These are phyloP conservation scores for Andrena fulva DNA, from an alignment of 2,888 invertebrate genomes.

Conservation along the genomic window DNA sequence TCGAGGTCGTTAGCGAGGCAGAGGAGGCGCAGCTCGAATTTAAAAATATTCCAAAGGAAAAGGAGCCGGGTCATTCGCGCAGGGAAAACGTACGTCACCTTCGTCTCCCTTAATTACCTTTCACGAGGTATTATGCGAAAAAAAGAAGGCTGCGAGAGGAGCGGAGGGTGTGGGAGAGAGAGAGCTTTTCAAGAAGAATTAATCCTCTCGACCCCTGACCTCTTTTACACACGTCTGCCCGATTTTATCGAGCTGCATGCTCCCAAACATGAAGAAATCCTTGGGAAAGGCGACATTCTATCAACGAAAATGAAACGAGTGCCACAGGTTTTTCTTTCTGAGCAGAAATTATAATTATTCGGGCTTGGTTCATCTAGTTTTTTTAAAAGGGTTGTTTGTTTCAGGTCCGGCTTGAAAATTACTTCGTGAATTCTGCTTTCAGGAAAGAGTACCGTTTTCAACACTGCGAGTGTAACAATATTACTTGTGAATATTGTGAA, in stretches of 20 bases:
- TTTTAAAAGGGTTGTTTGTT: too few relatives aligned
- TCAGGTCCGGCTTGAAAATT: too few relatives aligned
- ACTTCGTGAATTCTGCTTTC: too few relatives aligned
- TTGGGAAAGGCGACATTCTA: conserved; percentile 3
- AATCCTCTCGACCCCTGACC: conserved; percentile 42
- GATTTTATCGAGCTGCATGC: conserved; percentile 45
- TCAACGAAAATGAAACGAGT: background rate
- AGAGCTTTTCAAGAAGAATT: conserved; percentile 46
- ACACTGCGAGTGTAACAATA: too few relatives aligned
- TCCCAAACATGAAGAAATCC: conserved; percentile 24
- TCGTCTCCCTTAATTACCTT: conserved; percentile 55
- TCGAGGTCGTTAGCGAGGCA: conserved; percentile 39
- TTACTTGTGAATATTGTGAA: too few relatives aligned
- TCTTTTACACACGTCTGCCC: conserved; percentile 33
- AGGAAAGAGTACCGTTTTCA: too few relatives aligned
- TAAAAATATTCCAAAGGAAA: conserved; percentile 55
- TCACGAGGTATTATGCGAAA: conserved; percentile 43
- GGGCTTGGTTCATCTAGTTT: background rate
- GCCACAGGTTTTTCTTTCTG: background rate
- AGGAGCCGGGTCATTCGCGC: conserved; percentile 23
- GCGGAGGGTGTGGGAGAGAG: conserved; percentile 9
- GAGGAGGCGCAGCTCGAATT: conserved; percentile 35
- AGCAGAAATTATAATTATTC: background rate
- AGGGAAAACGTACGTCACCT: conserved; percentile 37
- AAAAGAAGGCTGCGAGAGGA: background rate